Conservation (phyloP, 1,140 invertebrate species). For the Solenopsis fugax region DNA sequence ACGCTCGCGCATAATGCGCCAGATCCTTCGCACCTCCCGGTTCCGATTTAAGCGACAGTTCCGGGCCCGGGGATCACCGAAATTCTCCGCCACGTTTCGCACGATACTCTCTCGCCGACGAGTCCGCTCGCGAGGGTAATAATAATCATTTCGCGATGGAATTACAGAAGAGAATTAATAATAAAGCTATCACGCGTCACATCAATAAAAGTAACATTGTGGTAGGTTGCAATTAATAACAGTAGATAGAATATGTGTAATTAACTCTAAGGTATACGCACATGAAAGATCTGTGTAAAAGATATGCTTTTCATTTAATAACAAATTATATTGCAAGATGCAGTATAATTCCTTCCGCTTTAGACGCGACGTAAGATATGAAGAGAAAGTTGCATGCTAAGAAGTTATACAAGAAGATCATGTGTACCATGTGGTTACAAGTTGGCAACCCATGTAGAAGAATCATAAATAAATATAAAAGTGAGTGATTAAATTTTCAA, state of each 20-base stretch:
- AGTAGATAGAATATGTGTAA: not conserved
- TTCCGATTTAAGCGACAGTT: slow-evolving; percentile 49
- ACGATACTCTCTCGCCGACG: not conserved
- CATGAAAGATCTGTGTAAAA: too few species aligned
- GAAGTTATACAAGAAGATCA: slow-evolving; percentile 16
- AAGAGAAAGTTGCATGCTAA: slow-evolving; percentile 23
- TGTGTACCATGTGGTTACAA: not conserved
- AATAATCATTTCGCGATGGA: not conserved
- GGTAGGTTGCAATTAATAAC: not conserved
- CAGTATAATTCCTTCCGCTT: not conserved
- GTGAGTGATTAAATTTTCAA: slow-evolving; percentile 20
- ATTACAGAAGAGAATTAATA: not conserved
- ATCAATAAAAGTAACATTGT: not conserved
- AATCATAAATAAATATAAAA: slow-evolving; percentile 19
- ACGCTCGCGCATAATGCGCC: slow-evolving; percentile 76
- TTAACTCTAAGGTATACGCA: not conserved
- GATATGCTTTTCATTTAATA: slow-evolving; percentile 1
- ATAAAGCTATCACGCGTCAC: not conserved
- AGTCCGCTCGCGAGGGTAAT: not conserved
- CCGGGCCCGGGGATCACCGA: slow-evolving; percentile 15
- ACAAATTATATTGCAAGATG: not conserved
- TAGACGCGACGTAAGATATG: not conserved
- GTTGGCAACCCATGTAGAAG: slow-evolving; percentile 12
- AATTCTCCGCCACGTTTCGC: not conserved
- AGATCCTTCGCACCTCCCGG: slow-evolving; percentile 29